These are phyloP conservation scores for Hydropsyche tenuis DNA, from an alignment of 1,140 invertebrate genomes.

Conservation along the genomic window DNA sequence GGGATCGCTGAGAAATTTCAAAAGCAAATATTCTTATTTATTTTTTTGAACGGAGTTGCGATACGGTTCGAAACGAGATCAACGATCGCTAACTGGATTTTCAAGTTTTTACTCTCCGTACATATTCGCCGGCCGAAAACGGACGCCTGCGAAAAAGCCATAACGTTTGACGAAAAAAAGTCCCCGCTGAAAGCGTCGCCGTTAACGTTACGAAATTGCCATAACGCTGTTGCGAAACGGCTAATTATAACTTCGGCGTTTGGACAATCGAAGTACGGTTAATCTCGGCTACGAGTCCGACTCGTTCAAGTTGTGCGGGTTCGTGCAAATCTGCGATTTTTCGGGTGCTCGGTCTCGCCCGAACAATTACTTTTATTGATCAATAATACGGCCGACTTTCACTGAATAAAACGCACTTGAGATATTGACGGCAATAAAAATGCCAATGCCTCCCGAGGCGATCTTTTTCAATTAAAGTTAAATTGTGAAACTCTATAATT, in stretches of 20 bases:
- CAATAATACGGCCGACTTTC: not conserved
- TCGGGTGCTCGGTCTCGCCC: not conserved
- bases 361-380: conserved; percentile 13
- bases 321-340: no score
- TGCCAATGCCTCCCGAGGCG: not conserved
- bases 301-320: no score
- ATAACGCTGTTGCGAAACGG: not conserved
- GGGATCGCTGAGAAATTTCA: conserved; percentile 18
- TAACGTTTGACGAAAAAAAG: conserved; percentile 4
- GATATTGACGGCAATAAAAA: conserved; percentile 5
- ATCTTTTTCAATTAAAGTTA: conserved; percentile 11
- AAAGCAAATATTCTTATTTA: conserved; percentile 21
- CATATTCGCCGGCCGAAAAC: conserved; percentile 3
- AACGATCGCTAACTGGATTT: conserved; percentile 25
- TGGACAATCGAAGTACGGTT: no score
- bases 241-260: not conserved
- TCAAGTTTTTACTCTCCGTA: conserved; percentile 15
- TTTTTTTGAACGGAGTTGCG: not conserved
- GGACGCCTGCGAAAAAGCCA: conserved; percentile 3
- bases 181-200: not conserved
- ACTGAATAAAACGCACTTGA: conserved; percentile 17
- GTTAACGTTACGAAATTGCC: conserved; percentile 3
- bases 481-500: no score
- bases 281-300: no score
- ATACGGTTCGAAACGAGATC: conserved; percentile 22